Conservation (phyloP, 2,888 invertebrate species). For the Agelastica alni region DNA sequence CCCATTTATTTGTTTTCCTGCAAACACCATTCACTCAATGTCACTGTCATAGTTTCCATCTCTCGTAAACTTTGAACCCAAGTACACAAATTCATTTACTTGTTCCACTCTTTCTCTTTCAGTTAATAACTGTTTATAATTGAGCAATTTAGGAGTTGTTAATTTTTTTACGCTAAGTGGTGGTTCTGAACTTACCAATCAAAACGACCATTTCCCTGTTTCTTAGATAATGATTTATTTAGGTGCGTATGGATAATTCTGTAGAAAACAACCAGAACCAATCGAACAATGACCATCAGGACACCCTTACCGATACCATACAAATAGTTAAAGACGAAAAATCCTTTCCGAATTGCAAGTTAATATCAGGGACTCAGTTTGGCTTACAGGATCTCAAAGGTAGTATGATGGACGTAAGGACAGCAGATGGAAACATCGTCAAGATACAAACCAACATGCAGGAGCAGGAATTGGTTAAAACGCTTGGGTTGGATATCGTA, state of each 20-base stretch:
- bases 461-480: conserved; percentile 65
- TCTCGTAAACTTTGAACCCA: too few relatives aligned
- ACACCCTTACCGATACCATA: conserved; percentile 41
- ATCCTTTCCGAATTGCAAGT: conserved; percentile 59
- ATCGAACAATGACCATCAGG: conserved; percentile 44
- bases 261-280: conserved; percentile 49
- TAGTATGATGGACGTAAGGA: conserved; percentile 66
- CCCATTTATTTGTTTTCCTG: too few relatives aligned
- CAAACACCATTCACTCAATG: too few relatives aligned
- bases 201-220: too few relatives aligned
- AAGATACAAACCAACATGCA: conserved; percentile 71
- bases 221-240: too few relatives aligned
- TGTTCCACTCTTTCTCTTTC: too few relatives aligned
- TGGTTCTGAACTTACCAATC: too few relatives aligned
- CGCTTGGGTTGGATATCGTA: conserved; percentile 70
- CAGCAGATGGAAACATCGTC: conserved; percentile 73
- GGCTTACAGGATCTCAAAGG: conserved; percentile 52
- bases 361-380: conserved; percentile 50
- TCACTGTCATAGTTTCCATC: too few relatives aligned
- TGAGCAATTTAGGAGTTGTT: too few relatives aligned
- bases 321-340: conserved; percentile 66
- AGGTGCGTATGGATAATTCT: conserved; percentile 52
- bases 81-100: too few relatives aligned
- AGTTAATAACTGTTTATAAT: too few relatives aligned
- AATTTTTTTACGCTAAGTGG: too few relatives aligned